These are phyloP conservation scores for Anastatus disparis DNA, from an alignment of 1,140 invertebrate genomes.

Conservation along the genomic window DNA sequence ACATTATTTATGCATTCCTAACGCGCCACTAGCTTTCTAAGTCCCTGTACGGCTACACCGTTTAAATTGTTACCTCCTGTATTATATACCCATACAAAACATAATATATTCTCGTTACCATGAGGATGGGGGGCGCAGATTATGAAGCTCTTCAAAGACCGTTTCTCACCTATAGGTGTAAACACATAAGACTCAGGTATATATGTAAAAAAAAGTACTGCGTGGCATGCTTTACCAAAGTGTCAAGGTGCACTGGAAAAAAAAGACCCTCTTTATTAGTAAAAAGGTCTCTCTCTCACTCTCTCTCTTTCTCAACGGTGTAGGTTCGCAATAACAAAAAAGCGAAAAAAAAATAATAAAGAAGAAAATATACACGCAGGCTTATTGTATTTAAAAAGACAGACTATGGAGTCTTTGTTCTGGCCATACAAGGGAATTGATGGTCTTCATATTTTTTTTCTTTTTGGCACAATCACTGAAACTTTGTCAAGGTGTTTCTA, in stretches of 20 bases:
- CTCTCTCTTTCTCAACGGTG: not conserved
- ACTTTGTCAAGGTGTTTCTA: not conserved
- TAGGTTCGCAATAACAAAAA: not conserved
- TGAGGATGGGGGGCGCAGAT: conserved; percentile 2
- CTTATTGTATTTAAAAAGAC: not conserved
- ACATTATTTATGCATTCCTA: conserved; percentile 10
- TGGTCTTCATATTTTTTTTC: too few species aligned
- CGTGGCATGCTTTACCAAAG: not conserved
- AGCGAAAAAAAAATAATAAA: not conserved
- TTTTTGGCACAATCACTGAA: too few species aligned
- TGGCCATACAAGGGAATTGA: not conserved
- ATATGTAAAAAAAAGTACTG: not conserved
- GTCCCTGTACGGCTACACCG: not conserved
- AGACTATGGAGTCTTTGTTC: not conserved
- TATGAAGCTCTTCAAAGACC: conserved; percentile 2
- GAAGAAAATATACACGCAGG: not conserved
- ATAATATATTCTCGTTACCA: not conserved
- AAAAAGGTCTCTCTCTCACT: not conserved
- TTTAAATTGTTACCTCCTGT: not conserved
- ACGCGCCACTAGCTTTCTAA: not conserved
- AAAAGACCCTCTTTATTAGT: not conserved
- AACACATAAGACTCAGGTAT: not conserved
- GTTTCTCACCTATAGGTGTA: conserved; percentile 18
- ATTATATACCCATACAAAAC: too few species aligned
- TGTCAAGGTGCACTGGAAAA: not conserved